Evolutionary conservation across 37 sponge, comb jelly and placozoan species (phyloP), one percentile per base, ranked within the genome.

Genomic region (Crambe crambe): DNA sequence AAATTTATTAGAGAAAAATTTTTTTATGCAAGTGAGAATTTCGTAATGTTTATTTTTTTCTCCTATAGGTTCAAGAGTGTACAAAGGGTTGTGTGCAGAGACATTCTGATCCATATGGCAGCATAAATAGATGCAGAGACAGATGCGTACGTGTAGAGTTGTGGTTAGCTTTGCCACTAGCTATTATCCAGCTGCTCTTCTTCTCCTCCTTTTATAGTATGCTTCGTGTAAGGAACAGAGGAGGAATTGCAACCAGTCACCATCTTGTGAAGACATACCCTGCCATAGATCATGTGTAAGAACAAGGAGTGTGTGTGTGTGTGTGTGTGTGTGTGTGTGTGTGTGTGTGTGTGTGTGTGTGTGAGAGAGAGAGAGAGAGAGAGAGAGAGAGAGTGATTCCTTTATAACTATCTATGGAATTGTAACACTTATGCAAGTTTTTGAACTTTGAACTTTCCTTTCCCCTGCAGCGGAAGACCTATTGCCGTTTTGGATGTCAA

Each of bases 401-500:
- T 27, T 29, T 61, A 21, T 61, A 9, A 61, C 15, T 23, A 4
- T 5, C 6, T 61, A 61, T 61, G 12, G 6, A 47, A 47, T 47
- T 47, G 6, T 47, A 12, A 15, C 12, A 12, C 6, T 47, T 47
- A 12, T 47, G 12, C n/a, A n/a, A n/a, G n/a, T n/a, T 61, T 23
- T 61, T 61, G 6, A 20, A 20, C 63, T 23, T 23, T 61, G 63
- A 23, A 29, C 5, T 61, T n/a, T n/a, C n/a, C n/a, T 70, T 40
- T 40, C 70, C 18, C 35, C 40, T 70, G 42, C 61, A 79, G 79
- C 15, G 79, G 40, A 79, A 79, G 54, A 79, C 79, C 8, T 79
- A 56, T 43, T 79, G 79, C n/a, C 39, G 68, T n/a, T 79, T 79
- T 51, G 79, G 79, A 1, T 79, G 79, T 32, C 12, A 41, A 47